Evolutionary conservation across 2,113 vertebrate species (phyloP), one percentile per base, ranked within the genome.

Genomic region (Chauna torquata): DNA sequence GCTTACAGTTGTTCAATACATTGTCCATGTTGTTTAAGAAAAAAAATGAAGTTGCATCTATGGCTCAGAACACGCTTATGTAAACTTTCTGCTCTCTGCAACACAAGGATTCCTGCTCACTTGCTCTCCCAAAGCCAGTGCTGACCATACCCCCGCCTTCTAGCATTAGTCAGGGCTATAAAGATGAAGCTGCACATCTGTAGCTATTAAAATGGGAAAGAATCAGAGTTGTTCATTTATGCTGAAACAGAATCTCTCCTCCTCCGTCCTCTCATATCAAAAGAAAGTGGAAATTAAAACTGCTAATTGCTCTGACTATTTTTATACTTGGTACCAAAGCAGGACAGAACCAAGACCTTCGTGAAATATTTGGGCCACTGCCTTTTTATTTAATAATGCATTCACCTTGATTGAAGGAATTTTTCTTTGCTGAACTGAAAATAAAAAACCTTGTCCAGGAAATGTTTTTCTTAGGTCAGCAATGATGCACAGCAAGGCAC

Each of bases 31-130:
- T 59, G 42, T 11, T 52, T 38, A 61, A 38, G 19, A 5, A 16
- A 30, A n/a, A 49, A 18, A 14, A 18, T 4, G 8, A 23, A 14
- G 40, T 34, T 72, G 11, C 20, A 42, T 17, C 42, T 47, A 36
- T 1, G 1, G 45, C 40, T 49, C 23, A 22, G 40, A 32, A 30
- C 5, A 18, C 7, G 18, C 58, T 22, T 10, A 6, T 3, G 15
- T 11, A 19, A 12, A 25, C n/a, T 30, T 19, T 9, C 49, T 32
- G 32, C 4, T 92, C 50, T 45, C 36, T 47, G 36, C 25, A 34
- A 3, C 8, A 34, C 28, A 24, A 32, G 2, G 9, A 47, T 20
- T 17, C 49, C 38, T 57, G 23, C 59, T 62, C 59, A 23, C 23
- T 16, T 45, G 34, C 2, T 47, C 36, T 71, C 27, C 65, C 12